Evolutionary conservation across 2,113 vertebrate species (phyloP), one percentile per base, ranked within the genome.

Genomic region (Abramis brama): DNA sequence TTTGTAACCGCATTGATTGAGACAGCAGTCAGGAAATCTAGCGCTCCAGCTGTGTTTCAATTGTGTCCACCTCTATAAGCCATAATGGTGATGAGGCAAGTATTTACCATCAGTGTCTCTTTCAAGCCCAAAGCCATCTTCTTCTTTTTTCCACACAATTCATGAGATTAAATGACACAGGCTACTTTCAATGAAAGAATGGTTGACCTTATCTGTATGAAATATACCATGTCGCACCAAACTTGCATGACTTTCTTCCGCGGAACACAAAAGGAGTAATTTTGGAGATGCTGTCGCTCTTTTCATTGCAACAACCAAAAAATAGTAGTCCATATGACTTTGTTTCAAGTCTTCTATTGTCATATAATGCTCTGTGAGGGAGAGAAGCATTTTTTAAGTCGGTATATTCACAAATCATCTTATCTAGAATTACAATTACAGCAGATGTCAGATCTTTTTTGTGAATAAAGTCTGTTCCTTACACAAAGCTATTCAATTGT

Each of bases 1-100:
- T 84, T 50, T 23, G 17, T 52, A 86, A 73, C 39, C 2, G 3
- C 57, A 30, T 77, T 82, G 82, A 82, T 78, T 86, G 60, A 89
- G 70, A 84, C 73, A 60, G 77, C 33, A 62, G 74, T 68, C 68
- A 57, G 23, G 25, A 47, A 79, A 84, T 68, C 81, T 25, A 33
- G 36, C 8, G 36, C 55, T 60, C n/a, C 70, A 84, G 83, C 70
- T 75, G 83, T 36, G 30, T 59, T 39, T 60, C 59, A 27, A 64
- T 80, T 80, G 36, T 80, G 79, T 59, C 43, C 59, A 80, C 39
- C 59, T 64, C 79, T 64, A 47, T 45, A 45, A 47, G 59, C 59
- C 79, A 25, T 80, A 62, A 64, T 64, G 39, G 36, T 80, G 59
- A 80, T 80, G 79, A 80, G 59, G 79, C 79, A 62, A 79, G 57